Evolutionary conservation across 2,797 vertebrate species (phyloP).

Genomic region (Pseudochirops cupreus): DNA sequence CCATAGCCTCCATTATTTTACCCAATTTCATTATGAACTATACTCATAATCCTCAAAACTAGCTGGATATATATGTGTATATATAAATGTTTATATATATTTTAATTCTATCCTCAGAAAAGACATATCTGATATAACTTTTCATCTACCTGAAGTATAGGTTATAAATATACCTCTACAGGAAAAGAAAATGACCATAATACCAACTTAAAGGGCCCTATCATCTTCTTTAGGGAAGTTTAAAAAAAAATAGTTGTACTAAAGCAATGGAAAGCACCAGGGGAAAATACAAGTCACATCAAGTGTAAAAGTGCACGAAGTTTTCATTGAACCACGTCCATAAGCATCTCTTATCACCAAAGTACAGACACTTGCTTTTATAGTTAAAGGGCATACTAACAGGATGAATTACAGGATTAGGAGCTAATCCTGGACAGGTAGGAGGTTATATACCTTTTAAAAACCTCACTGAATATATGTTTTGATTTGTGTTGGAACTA

Average conservation of each 20-base stretch:
- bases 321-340: neutral
- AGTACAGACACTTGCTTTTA: neutral
- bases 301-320: neutral
- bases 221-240: neutral
- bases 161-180: neutral
- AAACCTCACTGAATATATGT: neutral
- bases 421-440: neutral
- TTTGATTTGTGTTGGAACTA: neutral
- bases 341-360: neutral
- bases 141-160: neutral
- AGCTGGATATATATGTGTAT: neutral
- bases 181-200: neutral
- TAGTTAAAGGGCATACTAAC: neutral
- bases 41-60: neutral
- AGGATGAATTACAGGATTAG: fast-evolving
- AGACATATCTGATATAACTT: neutral
- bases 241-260: neutral
- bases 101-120: neutral
- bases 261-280: neutral
- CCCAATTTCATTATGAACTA: neutral
- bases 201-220: neutral
- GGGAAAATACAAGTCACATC: neutral
- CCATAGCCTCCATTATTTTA: neutral
- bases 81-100: neutral
- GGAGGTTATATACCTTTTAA: too few species aligned